Evolutionary conservation across 2,797 vertebrate species (phyloP).

Genomic region (Labeo calbasu): DNA sequence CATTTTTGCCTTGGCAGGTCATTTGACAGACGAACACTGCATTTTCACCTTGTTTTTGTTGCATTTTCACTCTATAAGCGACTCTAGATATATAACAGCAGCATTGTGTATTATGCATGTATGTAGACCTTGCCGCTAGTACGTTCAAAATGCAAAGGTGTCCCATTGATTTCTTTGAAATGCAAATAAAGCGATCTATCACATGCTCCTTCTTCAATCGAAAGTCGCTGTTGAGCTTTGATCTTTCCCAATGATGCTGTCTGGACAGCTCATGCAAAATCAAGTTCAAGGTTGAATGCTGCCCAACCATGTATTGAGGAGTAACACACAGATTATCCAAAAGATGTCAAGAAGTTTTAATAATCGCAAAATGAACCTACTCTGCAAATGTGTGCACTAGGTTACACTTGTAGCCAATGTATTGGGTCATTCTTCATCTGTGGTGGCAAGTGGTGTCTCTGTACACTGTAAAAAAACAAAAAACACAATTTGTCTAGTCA

Average conservation of each 20-base stretch:
- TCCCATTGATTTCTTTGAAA: slow-evolving; percentile 39
- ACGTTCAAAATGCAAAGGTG: neutral
- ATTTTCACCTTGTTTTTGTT: neutral
- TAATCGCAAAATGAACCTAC: neutral
- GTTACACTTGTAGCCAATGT: neutral
- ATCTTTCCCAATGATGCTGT: slow-evolving; percentile 30
- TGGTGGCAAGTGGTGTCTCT: no score
- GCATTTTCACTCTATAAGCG: neutral
- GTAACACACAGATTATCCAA: neutral
- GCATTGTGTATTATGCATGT: neutral
- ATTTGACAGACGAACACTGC: neutral
- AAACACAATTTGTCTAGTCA: no score
- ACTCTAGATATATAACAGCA: neutral
- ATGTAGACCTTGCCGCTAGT: neutral
- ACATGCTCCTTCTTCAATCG: slow-evolving; percentile 8
- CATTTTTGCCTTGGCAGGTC: neutral
- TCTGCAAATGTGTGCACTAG: neutral
- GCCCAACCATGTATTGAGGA: neutral
- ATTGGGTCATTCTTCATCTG: neutral
- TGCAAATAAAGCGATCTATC: slow-evolving; percentile 49
- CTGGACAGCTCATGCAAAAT: neutral
- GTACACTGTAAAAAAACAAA: no score
- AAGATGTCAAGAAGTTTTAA: slow-evolving; percentile 10
- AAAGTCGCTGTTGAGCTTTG: slow-evolving; percentile 39
- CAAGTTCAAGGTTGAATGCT: slow-evolving; percentile 2